Evolutionary conservation across 2,113 vertebrate species (phyloP).

Genomic region (Atrichornis clamosus): DNA sequence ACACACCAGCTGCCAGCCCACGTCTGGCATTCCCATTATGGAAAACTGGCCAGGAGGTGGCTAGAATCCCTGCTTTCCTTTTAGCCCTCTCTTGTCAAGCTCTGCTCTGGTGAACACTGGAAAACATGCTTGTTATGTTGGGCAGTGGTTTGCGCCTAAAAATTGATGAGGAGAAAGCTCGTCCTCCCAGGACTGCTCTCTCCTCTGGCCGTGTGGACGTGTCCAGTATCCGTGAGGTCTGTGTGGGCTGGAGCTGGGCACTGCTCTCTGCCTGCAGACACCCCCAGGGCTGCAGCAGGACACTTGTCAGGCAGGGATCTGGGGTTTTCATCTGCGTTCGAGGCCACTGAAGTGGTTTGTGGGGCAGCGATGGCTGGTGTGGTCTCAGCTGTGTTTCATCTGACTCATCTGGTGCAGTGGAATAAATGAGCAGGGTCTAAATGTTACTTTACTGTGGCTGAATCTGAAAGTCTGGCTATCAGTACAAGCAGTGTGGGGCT

Average conservation of each 20-base stretch:
- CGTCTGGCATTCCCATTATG: neutral
- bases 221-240: neutral
- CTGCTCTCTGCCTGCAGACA: neutral
- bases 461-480: neutral
- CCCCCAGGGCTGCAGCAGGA: neutral
- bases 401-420: slow-evolving; percentile 40
- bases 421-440: slow-evolving; percentile 34
- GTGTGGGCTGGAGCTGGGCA: neutral
- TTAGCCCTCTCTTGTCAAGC: neutral
- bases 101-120: neutral
- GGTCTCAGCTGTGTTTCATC: slow-evolving; percentile 43
- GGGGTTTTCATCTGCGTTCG: neutral
- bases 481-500: neutral
- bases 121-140: neutral
- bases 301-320: neutral
- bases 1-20: neutral
- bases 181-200: neutral
- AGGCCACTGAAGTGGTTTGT: neutral
- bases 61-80: neutral
- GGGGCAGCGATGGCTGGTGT: neutral
- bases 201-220: neutral
- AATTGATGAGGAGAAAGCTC: neutral
- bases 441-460: slow-evolving; percentile 15
- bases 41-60: neutral
- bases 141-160: neutral